Percentiles rank a stretch among this genome's conserved stretches.
These are phyloP conservation scores for Erythrocercus mccallii DNA, from an alignment of 2,113 vertebrate genomes.

Conservation along the genomic window DNA sequence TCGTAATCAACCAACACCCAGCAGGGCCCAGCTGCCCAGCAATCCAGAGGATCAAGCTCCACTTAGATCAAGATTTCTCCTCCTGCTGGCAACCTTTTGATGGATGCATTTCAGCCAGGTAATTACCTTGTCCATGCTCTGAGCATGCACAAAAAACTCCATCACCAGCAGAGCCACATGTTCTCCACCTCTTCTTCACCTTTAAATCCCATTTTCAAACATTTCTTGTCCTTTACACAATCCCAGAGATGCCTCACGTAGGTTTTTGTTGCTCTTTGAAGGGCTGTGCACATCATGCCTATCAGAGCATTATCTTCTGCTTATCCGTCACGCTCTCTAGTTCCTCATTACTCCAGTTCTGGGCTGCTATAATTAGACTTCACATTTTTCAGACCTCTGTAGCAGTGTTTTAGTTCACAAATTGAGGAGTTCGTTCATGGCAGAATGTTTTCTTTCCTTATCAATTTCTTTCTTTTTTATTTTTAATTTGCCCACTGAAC, in stretches of 20 bases:
- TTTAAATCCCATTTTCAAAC: neutral
- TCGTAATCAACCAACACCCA: neutral
- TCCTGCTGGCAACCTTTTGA: neutral
- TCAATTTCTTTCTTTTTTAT: neutral
- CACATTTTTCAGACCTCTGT: neutral
- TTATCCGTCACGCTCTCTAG: neutral
- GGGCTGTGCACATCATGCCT: neutral
- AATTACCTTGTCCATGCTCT: neutral
- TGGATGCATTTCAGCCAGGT: neutral
- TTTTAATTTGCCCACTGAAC: constrained; percentile 37
- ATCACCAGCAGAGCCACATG: neutral
- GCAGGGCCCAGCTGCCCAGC: neutral
- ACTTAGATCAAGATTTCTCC: neutral
- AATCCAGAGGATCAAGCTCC: neutral
- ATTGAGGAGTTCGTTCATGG: neutral
- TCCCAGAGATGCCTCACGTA: neutral
- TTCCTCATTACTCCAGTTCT: neutral
- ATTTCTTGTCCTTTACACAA: neutral
- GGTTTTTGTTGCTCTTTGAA: neutral
- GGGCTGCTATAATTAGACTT: neutral
- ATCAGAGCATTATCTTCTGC: neutral
- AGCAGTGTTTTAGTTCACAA: neutral
- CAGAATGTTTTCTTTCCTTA: constrained; percentile 24
- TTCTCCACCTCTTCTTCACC: neutral
- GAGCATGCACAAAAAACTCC: neutral